phyloP scores from a whole-genome alignment of 2,797 vertebrate species.

The Amniataba percoides region DNA sequence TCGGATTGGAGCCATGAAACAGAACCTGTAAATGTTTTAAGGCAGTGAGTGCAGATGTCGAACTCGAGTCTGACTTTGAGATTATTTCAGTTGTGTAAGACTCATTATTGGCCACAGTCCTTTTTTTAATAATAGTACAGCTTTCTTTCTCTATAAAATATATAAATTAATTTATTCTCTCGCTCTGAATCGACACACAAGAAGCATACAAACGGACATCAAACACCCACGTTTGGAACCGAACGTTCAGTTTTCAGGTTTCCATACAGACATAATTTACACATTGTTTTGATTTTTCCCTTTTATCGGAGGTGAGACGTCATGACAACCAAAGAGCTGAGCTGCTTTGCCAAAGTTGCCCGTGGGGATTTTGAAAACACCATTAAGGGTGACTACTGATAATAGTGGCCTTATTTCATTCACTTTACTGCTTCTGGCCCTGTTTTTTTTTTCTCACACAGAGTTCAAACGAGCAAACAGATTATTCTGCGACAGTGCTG shows the following conservation, averaged over 20 bases:
- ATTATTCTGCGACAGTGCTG: slow-evolving; percentile 9
- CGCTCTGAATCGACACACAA: slow-evolving; percentile 75
- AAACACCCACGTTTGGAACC: slow-evolving; percentile 75
- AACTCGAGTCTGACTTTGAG: slow-evolving; percentile 77
- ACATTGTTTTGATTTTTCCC: slow-evolving; percentile 70
- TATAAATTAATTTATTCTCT: slow-evolving; percentile 84
- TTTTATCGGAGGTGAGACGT: slow-evolving; percentile 72
- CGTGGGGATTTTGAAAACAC: slow-evolving; percentile 29
- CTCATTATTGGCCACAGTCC: slow-evolving; percentile 77
- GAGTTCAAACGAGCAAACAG: neutral
- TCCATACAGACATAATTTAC: slow-evolving; percentile 70
- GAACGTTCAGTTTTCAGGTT: slow-evolving; percentile 57
- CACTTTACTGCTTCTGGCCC: slow-evolving; percentile 1
- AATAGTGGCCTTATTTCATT: slow-evolving; percentile 39
- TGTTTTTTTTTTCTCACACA: slow-evolving; percentile 7
- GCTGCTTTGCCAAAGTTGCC: slow-evolving; percentile 33
- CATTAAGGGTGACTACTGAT: slow-evolving; percentile 34
- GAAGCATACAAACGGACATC: slow-evolving; percentile 80
- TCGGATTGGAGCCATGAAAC: slow-evolving; percentile 92
- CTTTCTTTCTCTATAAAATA: slow-evolving; percentile 84
- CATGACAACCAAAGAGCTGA: slow-evolving; percentile 31
- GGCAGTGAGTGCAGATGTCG: slow-evolving; percentile 96
- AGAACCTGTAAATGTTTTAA: slow-evolving; percentile 92
- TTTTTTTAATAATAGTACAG: slow-evolving; percentile 75
- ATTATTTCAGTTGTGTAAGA: slow-evolving; percentile 73